Base-by-base conservation (phyloP, 2,797 vertebrate genomes). In the Acipenser oxyrinchus region DNA sequence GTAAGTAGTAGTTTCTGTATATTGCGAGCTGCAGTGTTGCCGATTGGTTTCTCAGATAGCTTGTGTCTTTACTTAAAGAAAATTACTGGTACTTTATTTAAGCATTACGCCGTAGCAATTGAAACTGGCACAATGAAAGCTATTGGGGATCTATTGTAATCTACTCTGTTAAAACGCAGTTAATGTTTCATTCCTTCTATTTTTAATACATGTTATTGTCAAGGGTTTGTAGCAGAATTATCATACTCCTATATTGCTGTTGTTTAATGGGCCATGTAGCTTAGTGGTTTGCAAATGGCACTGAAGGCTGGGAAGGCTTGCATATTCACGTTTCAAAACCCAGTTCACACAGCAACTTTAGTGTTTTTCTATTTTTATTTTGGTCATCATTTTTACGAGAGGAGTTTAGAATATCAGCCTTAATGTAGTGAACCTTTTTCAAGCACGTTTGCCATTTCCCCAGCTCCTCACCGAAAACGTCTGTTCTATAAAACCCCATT, bases 251-350 rank as follows among this genome's bases (percentile, higher is more conserved):
- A 69, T 37, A 71, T 69, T 82, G 78, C 80, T 80, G 81, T 68
- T 77, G 70, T 78, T 78, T 83, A 85, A 85, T 85, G 81, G 79
- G 72, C 73, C 81, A 70, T 84, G 80, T 81, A 77, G 78, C 71
- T 69, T 6, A 18, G 65, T 78, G 37, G 37, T 37, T 37, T 75
- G 78, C 79, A 74, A 81, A 78, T 82, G 69, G 77, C 71, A 67
- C 73, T 67, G 63, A 79, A 71, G 77, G 77, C 73, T 11, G 6
- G 69, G 71, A 74, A 74, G 75, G 69, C 7, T 70, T 62, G 49
- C 71, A 71, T 66, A 73, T 75, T 62, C 67, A 75, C 73, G 78
- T 82, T 73, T 76, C 72, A 78, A 75, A 68, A 63, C 74, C 53
- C 10, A 10, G 72, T 74, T 55, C 49, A 49, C 65, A 6, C 3